Evolutionary conservation across 35 echinoderm and acorn worm genomes (phyloP).

Genomic region (Acanthaster planci): DNA sequence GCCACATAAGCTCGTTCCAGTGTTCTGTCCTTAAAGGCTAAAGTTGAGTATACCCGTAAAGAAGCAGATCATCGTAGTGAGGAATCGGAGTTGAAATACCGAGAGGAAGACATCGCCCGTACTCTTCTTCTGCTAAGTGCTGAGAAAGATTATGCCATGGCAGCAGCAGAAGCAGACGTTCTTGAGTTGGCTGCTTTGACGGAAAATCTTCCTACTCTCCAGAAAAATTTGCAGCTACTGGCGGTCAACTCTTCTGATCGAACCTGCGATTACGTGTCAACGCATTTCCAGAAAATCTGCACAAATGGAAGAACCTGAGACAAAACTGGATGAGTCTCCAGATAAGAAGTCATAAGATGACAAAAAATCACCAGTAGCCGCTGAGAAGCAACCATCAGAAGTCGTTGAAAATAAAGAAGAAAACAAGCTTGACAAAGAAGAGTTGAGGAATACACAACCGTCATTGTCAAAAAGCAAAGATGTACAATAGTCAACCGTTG

Average conservation of each 20-base stretch:
- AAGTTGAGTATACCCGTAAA: constrained; percentile 36
- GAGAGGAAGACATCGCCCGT: constrained; percentile 43
- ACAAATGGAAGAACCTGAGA: neutral
- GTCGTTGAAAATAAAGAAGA: too few relatives aligned
- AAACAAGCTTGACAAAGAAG: too few relatives aligned
- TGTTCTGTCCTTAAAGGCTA: constrained; percentile 30
- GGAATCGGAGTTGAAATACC: constrained; percentile 2
- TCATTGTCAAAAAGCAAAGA: neutral
- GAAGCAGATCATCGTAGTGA: constrained; percentile 2
- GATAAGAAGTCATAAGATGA: neutral
- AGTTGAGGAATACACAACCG: too few relatives aligned
- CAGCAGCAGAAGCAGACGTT: constrained; percentile 48
- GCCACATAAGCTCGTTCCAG: constrained; percentile 34
- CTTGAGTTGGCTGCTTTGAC: constrained; percentile 41
- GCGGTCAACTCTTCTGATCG: neutral
- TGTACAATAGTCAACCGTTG: neutral
- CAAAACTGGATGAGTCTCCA: neutral
- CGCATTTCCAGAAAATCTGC: constrained; percentile 16
- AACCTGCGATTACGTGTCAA: neutral
- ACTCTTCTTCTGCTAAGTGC: constrained; percentile 45
- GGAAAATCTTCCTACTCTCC: neutral
- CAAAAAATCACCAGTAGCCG: neutral
- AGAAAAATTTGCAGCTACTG: constrained; percentile 10
- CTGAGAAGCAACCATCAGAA: too few relatives aligned
- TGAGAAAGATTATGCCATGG: constrained; percentile 47